Conservation (phyloP, 1,140 invertebrate species). For the Elymnias hypermnestra region DNA sequence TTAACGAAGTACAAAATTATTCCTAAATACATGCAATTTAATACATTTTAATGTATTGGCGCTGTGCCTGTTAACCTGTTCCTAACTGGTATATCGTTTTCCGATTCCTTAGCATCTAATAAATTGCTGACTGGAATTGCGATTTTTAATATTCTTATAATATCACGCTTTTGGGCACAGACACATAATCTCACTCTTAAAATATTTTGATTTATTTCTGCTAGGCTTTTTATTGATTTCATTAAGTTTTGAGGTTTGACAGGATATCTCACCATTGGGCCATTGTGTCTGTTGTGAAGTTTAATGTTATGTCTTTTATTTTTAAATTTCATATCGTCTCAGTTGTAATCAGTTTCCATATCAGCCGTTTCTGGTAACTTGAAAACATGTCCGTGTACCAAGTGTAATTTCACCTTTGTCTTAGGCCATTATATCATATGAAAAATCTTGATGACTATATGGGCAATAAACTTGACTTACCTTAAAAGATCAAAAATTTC, state of each 20-base stretch:
- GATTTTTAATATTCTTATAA: neutral
- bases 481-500: conserved; percentile 26
- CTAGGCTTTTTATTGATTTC: neutral
- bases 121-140: no score
- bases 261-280: no score
- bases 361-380: conserved; percentile 33
- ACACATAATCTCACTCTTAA: no score
- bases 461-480: conserved; percentile 46
- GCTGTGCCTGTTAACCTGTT: neutral
- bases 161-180: no score
- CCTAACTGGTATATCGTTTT: neutral
- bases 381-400: conserved; percentile 40
- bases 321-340: neutral
- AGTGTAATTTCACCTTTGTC: conserved; percentile 43
- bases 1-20: conserved; percentile 8
- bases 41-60: neutral
- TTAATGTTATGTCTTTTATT: no score
- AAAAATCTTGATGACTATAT: conserved; percentile 61
- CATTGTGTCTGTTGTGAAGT: no score
- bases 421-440: conserved; percentile 41
- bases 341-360: neutral
- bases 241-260: no score
- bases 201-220: neutral
- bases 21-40: neutral
- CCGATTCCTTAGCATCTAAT: no score